phyloP scores from a whole-genome alignment of 2,113 vertebrate genomes.

The Bettongia penicillata region DNA sequence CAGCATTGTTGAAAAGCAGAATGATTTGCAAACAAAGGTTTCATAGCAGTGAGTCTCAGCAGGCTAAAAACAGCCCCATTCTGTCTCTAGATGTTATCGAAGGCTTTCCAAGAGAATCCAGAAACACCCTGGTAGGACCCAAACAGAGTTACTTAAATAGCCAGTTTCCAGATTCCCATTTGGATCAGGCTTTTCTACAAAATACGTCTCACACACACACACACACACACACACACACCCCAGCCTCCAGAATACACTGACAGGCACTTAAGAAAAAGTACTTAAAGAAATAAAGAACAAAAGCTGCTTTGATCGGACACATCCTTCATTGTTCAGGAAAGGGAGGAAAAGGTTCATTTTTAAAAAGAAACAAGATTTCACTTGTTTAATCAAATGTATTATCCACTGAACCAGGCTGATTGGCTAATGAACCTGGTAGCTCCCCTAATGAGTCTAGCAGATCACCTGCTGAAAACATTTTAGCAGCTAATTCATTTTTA shows the following conservation, averaged over 20 bases:
- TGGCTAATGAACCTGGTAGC: conserved; percentile 56
- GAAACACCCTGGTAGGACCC: not conserved
- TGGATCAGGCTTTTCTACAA: not conserved
- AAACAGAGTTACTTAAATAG: conserved; percentile 33
- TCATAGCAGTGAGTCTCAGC: not conserved
- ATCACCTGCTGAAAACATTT: conserved; percentile 58
- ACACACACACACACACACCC: not conserved
- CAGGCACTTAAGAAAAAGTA: not conserved
- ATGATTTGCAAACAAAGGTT: conserved; percentile 54
- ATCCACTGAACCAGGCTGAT: conserved; percentile 65
- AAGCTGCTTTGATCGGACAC: conserved; percentile 15
- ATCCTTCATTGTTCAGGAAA: not conserved
- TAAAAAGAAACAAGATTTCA: conserved; percentile 36
- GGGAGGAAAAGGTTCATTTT: conserved; percentile 12
- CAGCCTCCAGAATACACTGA: not conserved
- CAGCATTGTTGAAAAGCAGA: conserved; percentile 34
- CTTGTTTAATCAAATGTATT: conserved; percentile 61
- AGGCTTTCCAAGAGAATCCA: conserved; percentile 13
- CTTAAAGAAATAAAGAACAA: not conserved
- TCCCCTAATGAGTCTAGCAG: conserved; percentile 36
- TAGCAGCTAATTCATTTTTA: not conserved
- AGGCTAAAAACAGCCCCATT: conserved; percentile 53
- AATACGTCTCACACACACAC: not conserved
- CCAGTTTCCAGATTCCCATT: conserved; percentile 13
- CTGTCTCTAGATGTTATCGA: conserved; percentile 55